phyloP scores from a whole-genome alignment of 2,888 invertebrate species.

The Abrostola tripartita region DNA sequence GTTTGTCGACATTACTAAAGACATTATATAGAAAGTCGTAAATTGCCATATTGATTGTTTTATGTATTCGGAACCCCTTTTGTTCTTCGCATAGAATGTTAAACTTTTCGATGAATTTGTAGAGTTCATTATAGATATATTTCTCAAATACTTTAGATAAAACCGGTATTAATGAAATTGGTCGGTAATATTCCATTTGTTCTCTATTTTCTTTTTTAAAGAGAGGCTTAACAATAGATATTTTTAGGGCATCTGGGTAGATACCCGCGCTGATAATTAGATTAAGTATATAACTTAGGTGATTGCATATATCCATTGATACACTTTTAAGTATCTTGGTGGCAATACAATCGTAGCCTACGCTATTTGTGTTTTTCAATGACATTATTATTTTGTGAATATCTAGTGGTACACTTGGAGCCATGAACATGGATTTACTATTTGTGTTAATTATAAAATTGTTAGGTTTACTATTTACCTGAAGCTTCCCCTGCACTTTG shows the following conservation, averaged over 20 bases:
- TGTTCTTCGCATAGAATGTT: background rate
- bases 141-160: background rate
- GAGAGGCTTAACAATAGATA: background rate
- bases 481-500: background rate
- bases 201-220: background rate
- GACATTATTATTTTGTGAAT: background rate
- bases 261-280: background rate
- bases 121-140: background rate
- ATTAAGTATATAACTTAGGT: background rate
- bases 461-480: background rate
- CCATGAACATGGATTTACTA: background rate
- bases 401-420: background rate
- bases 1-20: background rate
- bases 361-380: background rate
- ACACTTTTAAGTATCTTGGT: background rate
- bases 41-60: background rate
- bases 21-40: background rate
- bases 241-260: constrained; percentile 1
- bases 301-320: background rate
- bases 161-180: background rate
- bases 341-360: background rate
- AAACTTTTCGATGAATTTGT: background rate
- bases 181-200: background rate
- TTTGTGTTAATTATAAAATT: background rate
- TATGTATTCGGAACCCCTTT: background rate